These are phyloP conservation scores for Anticlea derivata DNA, from an alignment of 2,888 invertebrate genomes.

Conservation along the genomic window DNA sequence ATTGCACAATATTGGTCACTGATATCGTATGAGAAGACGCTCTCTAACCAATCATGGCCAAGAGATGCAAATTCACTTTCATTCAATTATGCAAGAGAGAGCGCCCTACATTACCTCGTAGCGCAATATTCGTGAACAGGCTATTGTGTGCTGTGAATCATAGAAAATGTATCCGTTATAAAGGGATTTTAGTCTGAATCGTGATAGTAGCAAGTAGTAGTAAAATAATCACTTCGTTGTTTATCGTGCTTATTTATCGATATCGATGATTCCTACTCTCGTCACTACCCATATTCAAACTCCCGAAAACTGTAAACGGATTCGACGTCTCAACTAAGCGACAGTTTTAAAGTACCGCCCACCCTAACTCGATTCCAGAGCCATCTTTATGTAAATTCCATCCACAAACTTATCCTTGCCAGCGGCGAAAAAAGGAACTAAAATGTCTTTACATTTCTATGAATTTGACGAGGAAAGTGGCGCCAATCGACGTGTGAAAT, in stretches of 20 bases:
- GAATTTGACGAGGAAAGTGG: slow-evolving; percentile 31
- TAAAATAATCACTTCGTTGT: no score
- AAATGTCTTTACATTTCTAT: slow-evolving; percentile 25
- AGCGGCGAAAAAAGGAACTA: slow-evolving; percentile 43
- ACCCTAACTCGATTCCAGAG: slow-evolving; percentile 76
- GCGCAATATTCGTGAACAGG: no score
- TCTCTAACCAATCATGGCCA: no score
- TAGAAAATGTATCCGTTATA: no score
- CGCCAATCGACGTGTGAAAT: slow-evolving; percentile 34
- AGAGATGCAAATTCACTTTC: no score
- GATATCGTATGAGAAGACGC: no score
- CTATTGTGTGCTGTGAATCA: no score
- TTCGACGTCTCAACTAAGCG: slow-evolving; percentile 80
- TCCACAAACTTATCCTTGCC: slow-evolving; percentile 56
- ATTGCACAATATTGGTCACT: no score
- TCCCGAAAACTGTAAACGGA: slow-evolving; percentile 77
- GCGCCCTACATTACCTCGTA: no score
- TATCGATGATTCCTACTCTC: slow-evolving; percentile 24
- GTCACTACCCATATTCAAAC: slow-evolving; percentile 49
- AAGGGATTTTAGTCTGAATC: no score
- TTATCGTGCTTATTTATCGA: not conserved
- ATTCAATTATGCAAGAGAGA: no score
- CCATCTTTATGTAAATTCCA: slow-evolving; percentile 80
- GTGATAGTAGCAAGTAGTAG: no score
- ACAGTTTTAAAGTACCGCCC: slow-evolving; percentile 79